Evolutionary conservation across 2,113 vertebrate genomes (phyloP).

Genomic region (Otocyon megalotis): DNA sequence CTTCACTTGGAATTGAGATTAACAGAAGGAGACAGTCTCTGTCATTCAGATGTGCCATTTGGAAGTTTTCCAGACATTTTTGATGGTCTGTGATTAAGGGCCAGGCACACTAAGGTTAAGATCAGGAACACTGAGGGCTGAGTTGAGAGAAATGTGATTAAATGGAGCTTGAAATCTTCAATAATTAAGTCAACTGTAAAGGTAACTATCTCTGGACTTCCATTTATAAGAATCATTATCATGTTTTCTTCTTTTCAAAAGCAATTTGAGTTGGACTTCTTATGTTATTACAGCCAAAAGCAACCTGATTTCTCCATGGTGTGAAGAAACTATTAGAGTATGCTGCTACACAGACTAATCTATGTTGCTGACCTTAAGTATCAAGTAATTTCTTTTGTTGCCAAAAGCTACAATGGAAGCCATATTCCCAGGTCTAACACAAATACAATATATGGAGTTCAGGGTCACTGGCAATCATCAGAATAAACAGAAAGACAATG

Average conservation of each 20-base stretch:
- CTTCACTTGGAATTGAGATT: not conserved
- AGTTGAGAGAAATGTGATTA: not conserved
- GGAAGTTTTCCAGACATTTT: not conserved
- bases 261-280: conserved; percentile 6
- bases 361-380: not conserved
- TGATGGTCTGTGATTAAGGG: not conserved
- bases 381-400: not conserved
- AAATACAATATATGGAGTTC: not conserved
- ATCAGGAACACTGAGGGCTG: not conserved
- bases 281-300: not conserved
- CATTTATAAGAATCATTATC: not conserved
- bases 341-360: not conserved
- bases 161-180: not conserved
- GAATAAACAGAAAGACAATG: not conserved
- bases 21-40: not conserved
- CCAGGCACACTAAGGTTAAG: not conserved
- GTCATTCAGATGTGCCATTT: not conserved
- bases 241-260: not conserved
- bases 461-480: not conserved
- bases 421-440: not conserved
- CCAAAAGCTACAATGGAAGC: not conserved
- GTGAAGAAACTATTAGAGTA: not conserved
- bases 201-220: not conserved
- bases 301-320: not conserved
- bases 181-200: conserved; percentile 36